A percentile compares a stretch with the other conserved stretches of the same genome.
Conservation (phyloP, 1,140 invertebrate genomes). For the Aphelenchoides avenae region DNA sequence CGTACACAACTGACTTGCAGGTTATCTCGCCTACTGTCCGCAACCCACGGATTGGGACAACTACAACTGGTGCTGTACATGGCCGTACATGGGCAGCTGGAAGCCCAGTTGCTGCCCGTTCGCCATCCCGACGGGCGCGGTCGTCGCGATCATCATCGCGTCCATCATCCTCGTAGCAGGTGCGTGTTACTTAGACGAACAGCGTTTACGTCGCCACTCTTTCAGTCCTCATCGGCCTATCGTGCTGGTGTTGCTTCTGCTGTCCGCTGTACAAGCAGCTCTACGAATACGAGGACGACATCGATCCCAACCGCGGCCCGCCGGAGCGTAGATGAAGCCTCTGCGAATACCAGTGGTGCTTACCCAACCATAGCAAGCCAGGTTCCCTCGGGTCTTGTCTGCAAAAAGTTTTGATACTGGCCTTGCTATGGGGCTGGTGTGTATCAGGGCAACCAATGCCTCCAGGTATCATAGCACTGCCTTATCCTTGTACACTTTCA, state of each 20-base stretch:
- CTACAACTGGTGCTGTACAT: constrained; percentile 59
- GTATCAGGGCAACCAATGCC: too few relatives aligned
- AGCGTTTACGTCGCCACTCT: constrained; percentile 7
- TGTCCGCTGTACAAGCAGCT: constrained; percentile 56
- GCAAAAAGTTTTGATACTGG: not conserved
- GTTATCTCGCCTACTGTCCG: constrained; percentile 58
- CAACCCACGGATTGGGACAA: constrained; percentile 59
- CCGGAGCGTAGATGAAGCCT: not conserved
- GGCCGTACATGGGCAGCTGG: constrained; percentile 51
- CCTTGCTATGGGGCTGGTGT: too few relatives aligned
- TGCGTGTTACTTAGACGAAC: not conserved
- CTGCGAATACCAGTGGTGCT: not conserved
- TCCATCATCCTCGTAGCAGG: constrained; percentile 50
- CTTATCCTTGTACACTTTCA: too few relatives aligned
- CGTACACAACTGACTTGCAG: too few relatives aligned
- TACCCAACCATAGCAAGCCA: not conserved
- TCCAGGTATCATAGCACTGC: too few relatives aligned
- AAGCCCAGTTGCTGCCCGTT: constrained; percentile 59
- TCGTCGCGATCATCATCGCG: constrained; percentile 57
- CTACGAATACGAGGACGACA: constrained; percentile 42
- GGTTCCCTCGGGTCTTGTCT: not conserved
- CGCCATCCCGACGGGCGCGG: constrained; percentile 58
- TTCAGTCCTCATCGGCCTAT: constrained; percentile 55
- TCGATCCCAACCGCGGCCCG: constrained; percentile 13
- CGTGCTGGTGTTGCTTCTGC: constrained; percentile 59